Conservation (phyloP, 2,797 vertebrate species). For the Thamnophis elegans region DNA sequence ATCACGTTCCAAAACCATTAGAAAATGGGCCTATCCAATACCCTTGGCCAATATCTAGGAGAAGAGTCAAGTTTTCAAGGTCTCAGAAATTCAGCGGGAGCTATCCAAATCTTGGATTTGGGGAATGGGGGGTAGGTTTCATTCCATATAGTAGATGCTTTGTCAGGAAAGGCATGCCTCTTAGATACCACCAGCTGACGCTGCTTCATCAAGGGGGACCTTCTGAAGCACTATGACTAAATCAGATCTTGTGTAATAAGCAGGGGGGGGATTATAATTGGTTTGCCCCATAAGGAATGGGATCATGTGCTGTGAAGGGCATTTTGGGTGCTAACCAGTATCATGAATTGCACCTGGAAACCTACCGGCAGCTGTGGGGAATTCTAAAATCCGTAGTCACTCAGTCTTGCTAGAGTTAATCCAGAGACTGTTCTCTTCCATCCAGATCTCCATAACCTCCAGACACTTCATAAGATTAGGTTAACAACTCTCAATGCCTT, state of each 20-base stretch:
- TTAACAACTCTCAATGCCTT: too few relatives aligned
- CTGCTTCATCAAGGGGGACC: neutral
- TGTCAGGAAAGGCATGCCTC: neutral
- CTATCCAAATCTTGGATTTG: neutral
- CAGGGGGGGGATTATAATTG: neutral
- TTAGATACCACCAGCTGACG: neutral
- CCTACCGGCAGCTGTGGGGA: neutral
- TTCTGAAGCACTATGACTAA: neutral
- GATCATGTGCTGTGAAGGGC: neutral
- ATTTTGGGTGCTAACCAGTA: neutral
- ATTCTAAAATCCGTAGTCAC: neutral
- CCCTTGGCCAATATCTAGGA: neutral
- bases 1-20: neutral
- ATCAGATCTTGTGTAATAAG: neutral
- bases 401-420: neutral
- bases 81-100: neutral
- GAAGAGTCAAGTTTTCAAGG: neutral
- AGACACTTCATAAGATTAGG: neutral
- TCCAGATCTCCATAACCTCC: neutral
- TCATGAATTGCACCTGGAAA: neutral
- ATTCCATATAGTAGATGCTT: neutral
- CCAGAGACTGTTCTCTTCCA: neutral
- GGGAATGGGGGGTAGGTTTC: neutral
- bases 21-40: neutral
- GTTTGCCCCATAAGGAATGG: neutral